Conservation (phyloP, 2,888 invertebrate genomes). For the Agonum fuliginosum region DNA sequence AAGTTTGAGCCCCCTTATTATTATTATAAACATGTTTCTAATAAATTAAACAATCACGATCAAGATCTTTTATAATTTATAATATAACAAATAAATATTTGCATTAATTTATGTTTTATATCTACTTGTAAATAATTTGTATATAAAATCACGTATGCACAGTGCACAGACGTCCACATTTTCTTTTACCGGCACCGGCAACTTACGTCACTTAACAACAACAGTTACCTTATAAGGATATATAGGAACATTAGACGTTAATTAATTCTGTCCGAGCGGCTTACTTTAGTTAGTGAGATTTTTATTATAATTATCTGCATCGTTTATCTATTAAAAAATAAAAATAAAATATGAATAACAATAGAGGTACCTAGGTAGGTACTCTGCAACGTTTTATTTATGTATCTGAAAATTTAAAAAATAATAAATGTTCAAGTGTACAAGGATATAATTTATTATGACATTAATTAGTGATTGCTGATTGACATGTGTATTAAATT, state of each 20-base stretch:
- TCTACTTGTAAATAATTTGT: slow-evolving; percentile 22
- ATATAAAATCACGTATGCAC: slow-evolving; percentile 23
- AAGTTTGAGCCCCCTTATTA: no score
- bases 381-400: no score
- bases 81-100: no score
- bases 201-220: slow-evolving; percentile 25
- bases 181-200: slow-evolving; percentile 23
- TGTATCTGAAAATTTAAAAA: no score
- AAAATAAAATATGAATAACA: neutral
- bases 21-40: no score
- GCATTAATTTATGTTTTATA: neutral
- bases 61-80: no score
- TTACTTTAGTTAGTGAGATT: neutral
- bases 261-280: neutral
- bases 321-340: neutral
- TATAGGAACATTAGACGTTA: slow-evolving; percentile 25
- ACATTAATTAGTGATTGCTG: no score
- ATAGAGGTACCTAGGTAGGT: no score
- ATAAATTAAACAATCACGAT: no score
- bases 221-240: slow-evolving; percentile 13
- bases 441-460: no score
- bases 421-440: no score
- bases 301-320: slow-evolving; percentile 1
- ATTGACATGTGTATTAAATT: no score
- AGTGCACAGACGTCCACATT: slow-evolving; percentile 7